These are phyloP conservation scores for Stenichneumon culpator DNA, from an alignment of 2,888 invertebrate species.

Conservation along the genomic window DNA sequence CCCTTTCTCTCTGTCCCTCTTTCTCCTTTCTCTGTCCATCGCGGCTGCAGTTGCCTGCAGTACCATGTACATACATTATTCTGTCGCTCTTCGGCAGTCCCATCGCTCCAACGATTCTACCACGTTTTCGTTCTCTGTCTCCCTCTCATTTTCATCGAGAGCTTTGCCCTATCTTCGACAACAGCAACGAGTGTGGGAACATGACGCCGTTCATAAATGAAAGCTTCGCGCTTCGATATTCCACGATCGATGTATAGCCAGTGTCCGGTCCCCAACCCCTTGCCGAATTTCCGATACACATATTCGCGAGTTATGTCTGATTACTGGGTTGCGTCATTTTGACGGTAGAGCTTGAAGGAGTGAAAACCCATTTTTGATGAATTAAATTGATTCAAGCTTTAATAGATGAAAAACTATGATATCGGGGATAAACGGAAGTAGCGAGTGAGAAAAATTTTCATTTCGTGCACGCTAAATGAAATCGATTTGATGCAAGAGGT, in stretches of 20 bases:
- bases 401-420: not conserved
- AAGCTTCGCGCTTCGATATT: slow-evolving; percentile 68
- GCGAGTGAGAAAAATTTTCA: not conserved
- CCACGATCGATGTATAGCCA: slow-evolving; percentile 3
- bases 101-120: slow-evolving; percentile 52
- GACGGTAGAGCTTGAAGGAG: slow-evolving; percentile 3
- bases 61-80: slow-evolving; percentile 28
- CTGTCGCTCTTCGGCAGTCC: slow-evolving; percentile 53
- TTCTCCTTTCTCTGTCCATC: not conserved
- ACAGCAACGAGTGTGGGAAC: slow-evolving; percentile 51
- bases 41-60: not conserved
- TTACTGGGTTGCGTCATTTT: slow-evolving; percentile 33
- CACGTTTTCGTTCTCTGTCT: slow-evolving; percentile 53
- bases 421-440: not conserved
- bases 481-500: too few species aligned
- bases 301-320: slow-evolving; percentile 45
- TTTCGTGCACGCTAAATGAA: too few species aligned
- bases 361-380: slow-evolving; percentile 18
- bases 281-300: slow-evolving; percentile 40
- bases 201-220: slow-evolving; percentile 68
- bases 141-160: slow-evolving; percentile 52
- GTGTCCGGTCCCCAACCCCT: not conserved
- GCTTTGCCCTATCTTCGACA: slow-evolving; percentile 58
- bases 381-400: slow-evolving; percentile 22
- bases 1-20: slow-evolving; percentile 7